Conservation (phyloP, 2,113 vertebrate species). For the Tachysurus fulvidraco region DNA sequence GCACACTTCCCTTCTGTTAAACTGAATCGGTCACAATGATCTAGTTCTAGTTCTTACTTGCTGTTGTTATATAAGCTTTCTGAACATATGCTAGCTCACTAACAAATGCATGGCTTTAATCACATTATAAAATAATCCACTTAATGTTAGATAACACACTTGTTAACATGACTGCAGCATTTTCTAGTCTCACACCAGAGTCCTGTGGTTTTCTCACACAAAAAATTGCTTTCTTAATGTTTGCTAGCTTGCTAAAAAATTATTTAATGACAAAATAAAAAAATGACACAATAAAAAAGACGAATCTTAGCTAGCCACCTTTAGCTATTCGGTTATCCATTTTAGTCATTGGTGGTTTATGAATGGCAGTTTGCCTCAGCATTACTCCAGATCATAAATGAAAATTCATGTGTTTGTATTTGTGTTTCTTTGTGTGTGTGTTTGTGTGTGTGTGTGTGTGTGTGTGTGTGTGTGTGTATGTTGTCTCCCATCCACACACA, state of each 20-base stretch:
- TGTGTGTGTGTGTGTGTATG: background rate
- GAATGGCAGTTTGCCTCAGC: slow-evolving; percentile 37
- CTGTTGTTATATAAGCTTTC: background rate
- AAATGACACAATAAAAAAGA: too few relatives aligned
- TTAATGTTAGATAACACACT: background rate
- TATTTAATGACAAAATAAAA: too few relatives aligned
- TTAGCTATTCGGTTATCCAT: too few relatives aligned
- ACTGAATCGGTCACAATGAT: too few relatives aligned
- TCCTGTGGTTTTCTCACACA: too few relatives aligned
- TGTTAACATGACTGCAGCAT: too few relatives aligned
- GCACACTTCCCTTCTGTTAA: too few relatives aligned
- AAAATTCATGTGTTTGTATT: too few relatives aligned
- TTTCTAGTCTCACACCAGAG: too few relatives aligned
- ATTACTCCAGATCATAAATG: slow-evolving; percentile 38
- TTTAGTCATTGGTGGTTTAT: slow-evolving; percentile 41
- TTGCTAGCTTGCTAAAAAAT: background rate
- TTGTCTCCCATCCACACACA: background rate
- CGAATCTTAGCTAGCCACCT: too few relatives aligned
- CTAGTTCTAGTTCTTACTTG: background rate
- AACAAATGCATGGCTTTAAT: background rate
- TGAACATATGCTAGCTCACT: background rate
- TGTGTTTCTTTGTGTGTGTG: too few relatives aligned
- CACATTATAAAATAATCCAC: background rate
- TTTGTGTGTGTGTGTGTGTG: background rate
- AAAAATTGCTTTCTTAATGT: too few relatives aligned